Evolutionary conservation across 2,113 vertebrate species (phyloP).

Genomic region (Oncorhynchus clarkii): DNA sequence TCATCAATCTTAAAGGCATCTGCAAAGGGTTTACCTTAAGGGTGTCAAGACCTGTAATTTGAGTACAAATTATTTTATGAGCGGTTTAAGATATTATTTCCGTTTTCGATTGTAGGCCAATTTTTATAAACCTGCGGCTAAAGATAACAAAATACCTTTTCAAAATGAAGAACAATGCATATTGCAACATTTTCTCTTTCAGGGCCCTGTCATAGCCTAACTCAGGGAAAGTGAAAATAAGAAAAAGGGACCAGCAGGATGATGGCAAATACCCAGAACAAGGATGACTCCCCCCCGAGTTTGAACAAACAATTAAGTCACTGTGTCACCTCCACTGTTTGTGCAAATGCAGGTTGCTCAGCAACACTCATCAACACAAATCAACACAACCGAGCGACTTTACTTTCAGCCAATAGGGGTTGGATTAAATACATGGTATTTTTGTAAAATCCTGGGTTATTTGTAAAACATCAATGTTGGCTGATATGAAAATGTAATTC

Average conservation of each 20-base stretch:
- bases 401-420: not conserved
- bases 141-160: not conserved
- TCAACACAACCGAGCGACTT: slow-evolving; percentile 15
- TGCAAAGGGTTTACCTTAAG: not conserved
- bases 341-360: slow-evolving; percentile 25
- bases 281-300: slow-evolving; percentile 31
- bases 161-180: not conserved
- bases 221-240: not conserved
- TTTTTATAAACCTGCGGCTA: slow-evolving; percentile 14
- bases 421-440: not conserved
- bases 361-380: slow-evolving; percentile 33
- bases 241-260: not conserved
- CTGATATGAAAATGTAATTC: no score
- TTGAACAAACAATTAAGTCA: slow-evolving; percentile 38
- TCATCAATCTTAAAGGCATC: not conserved
- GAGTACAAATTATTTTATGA: not conserved
- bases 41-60: not conserved
- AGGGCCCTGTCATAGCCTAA: not conserved
- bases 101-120: not conserved
- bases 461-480: no score
- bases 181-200: not conserved
- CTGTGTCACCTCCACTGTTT: slow-evolving; percentile 8
- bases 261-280: slow-evolving; percentile 24
- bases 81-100: slow-evolving; percentile 22
- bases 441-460: not conserved